Conservation (phyloP, 2,113 vertebrate genomes). For the Mus pahari region DNA sequence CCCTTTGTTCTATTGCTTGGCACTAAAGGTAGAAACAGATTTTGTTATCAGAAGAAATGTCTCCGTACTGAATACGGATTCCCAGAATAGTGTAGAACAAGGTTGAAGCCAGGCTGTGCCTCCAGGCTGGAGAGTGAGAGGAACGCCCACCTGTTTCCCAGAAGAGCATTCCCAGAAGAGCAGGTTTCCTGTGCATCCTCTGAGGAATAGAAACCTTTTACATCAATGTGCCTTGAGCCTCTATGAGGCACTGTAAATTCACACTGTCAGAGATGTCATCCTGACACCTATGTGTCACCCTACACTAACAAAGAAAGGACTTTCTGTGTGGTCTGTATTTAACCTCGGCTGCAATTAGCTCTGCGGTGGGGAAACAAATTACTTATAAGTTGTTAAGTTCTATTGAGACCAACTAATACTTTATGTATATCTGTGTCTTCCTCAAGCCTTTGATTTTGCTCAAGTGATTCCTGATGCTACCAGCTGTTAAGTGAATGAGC, state of each 20-base stretch:
- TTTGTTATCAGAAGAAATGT: conserved; percentile 22
- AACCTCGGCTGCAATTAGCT: conserved; percentile 32
- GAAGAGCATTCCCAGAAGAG: conserved; percentile 48
- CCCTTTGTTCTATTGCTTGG: not conserved
- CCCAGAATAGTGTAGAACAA: not conserved
- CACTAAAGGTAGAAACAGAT: not conserved
- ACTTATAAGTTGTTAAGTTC: conserved; percentile 16
- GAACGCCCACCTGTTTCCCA: conserved; percentile 15
- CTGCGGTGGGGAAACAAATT: conserved; percentile 36
- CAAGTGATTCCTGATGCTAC: conserved; percentile 8
- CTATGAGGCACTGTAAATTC: conserved; percentile 35
- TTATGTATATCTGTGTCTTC: not conserved
- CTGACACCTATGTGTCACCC: conserved; percentile 1
- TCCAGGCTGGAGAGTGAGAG: not conserved
- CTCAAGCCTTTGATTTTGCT: conserved; percentile 36
- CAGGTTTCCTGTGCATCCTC: conserved; percentile 3
- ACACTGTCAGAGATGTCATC: conserved; percentile 25
- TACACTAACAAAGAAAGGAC: conserved; percentile 11
- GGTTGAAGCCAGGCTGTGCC: not conserved
- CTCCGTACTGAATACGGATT: not conserved
- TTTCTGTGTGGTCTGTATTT: conserved; percentile 16
- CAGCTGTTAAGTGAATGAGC: conserved; percentile 3
- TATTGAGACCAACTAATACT: not conserved
- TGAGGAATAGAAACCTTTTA: conserved; percentile 10
- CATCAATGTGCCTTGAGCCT: conserved; percentile 48